A percentile compares a stretch with the other conserved stretches of the same genome.
Evolutionary conservation across 2,113 vertebrate species (phyloP).

Genomic region (Thymallus thymallus): DNA sequence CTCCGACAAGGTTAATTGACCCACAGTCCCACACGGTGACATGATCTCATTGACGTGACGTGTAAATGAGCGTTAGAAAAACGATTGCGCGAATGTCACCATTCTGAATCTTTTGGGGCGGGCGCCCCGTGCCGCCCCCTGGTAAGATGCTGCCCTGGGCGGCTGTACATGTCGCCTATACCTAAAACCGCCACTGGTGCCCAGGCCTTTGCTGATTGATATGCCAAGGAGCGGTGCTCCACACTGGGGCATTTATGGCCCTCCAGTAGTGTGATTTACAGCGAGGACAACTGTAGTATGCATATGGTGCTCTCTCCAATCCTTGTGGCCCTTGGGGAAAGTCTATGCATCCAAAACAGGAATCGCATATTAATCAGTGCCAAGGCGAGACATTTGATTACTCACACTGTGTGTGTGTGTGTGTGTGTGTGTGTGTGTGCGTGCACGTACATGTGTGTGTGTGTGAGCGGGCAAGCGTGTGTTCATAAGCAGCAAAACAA

Average conservation of each 20-base stretch:
- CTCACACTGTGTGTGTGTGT: not conserved
- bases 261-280: constrained; percentile 40
- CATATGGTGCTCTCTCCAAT: constrained; percentile 39
- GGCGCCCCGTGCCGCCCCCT: too few species aligned
- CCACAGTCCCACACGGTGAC: too few species aligned
- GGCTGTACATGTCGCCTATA: too few species aligned
- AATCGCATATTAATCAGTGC: constrained; percentile 1
- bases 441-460: not conserved
- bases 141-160: too few species aligned
- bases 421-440: not conserved
- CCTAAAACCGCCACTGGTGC: too few species aligned
- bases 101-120: too few species aligned
- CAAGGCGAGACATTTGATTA: constrained; percentile 7
- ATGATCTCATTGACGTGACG: too few species aligned
- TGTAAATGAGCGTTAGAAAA: too few species aligned
- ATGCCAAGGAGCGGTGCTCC: constrained; percentile 23
- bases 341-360: constrained; percentile 15
- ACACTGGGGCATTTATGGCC: constrained; percentile 39
- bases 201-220: constrained; percentile 46
- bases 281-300: constrained; percentile 41
- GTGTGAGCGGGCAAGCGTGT: not conserved
- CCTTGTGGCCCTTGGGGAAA: constrained; percentile 19
- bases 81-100: too few species aligned
- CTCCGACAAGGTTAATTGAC: too few species aligned
- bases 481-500: too few species aligned